phyloP scores from a whole-genome alignment of 2,113 vertebrate genomes.

The Neofelis nebulosa region DNA sequence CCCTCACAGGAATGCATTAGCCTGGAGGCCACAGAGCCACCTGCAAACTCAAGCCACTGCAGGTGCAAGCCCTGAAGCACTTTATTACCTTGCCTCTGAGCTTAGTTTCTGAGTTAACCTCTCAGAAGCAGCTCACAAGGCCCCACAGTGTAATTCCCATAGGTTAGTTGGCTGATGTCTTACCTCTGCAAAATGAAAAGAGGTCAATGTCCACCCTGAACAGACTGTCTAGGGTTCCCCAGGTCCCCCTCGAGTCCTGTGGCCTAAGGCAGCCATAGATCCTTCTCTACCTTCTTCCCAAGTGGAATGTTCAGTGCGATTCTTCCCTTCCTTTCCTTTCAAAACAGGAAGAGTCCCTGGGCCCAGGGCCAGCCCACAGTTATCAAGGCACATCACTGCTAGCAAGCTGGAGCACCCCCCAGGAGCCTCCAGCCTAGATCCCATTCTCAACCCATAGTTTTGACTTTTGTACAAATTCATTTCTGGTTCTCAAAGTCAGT shows the following conservation, averaged over 20 bases:
- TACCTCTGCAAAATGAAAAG: background rate
- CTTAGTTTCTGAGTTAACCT: background rate
- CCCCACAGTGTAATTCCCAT: background rate
- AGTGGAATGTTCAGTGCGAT: conserved; percentile 50
- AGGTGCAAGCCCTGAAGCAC: background rate
- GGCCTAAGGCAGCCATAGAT: background rate
- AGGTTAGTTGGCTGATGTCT: background rate
- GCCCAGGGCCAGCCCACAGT: background rate
- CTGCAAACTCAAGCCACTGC: background rate
- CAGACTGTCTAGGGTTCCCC: background rate
- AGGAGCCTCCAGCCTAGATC: background rate
- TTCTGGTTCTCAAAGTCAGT: conserved; percentile 53
- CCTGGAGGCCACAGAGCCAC: background rate
- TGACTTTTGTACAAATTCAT: background rate
- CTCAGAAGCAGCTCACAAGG: background rate
- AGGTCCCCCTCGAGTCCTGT: background rate
- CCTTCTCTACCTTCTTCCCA: background rate
- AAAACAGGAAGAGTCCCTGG: conserved; percentile 37
- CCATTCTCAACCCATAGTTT: background rate
- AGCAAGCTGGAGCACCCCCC: background rate
- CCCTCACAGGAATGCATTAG: background rate
- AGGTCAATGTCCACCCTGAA: background rate
- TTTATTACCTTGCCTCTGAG: background rate
- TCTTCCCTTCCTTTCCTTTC: conserved; percentile 42
- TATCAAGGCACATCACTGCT: conserved; percentile 66